Percentiles rank a stretch among this genome's conserved stretches.
These are phyloP conservation scores for Lutjanus campechanus DNA, from an alignment of 2,797 vertebrate species.

Conservation along the genomic window DNA sequence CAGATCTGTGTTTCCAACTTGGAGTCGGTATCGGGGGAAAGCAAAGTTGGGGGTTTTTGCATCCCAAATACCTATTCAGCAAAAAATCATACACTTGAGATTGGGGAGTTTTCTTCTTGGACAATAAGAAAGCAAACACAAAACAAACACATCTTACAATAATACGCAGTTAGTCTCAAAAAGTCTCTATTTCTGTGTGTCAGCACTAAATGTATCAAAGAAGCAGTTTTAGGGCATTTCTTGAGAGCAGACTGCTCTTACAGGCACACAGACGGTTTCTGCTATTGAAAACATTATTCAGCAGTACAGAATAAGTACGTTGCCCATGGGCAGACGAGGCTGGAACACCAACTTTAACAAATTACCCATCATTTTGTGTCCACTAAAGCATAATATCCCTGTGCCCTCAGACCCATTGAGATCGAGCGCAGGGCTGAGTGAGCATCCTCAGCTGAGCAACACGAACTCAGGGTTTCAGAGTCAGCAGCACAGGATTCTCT, in stretches of 20 bases:
- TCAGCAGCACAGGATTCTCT: neutral
- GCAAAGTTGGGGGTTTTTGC: no score
- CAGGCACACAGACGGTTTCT: neutral
- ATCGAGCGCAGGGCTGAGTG: constrained; percentile 28
- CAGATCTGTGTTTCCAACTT: neutral
- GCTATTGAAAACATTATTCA: neutral
- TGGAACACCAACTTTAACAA: constrained; percentile 20
- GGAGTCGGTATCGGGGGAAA: neutral
- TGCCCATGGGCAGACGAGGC: neutral
- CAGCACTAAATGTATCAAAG: no score
- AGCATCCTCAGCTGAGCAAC: constrained; percentile 18
- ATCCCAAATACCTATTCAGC: no score
- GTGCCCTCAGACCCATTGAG: neutral
- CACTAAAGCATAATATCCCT: constrained; percentile 28
- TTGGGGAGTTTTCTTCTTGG: no score
- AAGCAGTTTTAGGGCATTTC: neutral
- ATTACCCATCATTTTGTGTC: constrained; percentile 27
- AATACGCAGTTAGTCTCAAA: no score
- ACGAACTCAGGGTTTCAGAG: neutral
- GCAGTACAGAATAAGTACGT: neutral
- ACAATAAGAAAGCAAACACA: no score
- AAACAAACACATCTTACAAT: no score
- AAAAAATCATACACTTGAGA: no score
- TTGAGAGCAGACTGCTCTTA: neutral
- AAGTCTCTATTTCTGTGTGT: no score